phyloP scores from a whole-genome alignment of 2,797 vertebrate genomes.

The Sternotherus odoratus region DNA sequence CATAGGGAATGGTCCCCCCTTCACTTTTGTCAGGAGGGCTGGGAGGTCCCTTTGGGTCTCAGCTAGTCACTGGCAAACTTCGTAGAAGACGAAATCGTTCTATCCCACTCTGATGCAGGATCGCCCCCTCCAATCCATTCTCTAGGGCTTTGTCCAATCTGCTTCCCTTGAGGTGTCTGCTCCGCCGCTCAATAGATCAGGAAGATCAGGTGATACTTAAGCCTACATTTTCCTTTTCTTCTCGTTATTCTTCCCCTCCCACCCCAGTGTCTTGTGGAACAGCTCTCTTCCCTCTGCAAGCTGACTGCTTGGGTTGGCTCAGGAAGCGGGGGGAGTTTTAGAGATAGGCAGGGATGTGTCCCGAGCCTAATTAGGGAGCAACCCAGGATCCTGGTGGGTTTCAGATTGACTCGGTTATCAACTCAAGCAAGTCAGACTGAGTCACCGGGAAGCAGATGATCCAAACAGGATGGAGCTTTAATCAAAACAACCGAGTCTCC shows the following conservation, averaged over 20 bases:
- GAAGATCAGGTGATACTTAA: neutral
- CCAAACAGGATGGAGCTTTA: constrained; percentile 16
- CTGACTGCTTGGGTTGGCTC: neutral
- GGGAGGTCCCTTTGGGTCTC: neutral
- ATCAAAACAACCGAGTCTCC: neutral
- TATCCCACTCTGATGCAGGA: neutral
- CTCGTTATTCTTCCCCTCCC: no score
- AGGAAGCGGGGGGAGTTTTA: neutral
- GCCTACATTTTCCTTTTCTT: neutral
- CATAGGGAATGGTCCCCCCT: neutral
- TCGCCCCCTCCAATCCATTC: neutral
- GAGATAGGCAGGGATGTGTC: neutral
- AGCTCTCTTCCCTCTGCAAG: neutral
- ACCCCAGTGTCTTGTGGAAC: neutral
- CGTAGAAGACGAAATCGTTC: neutral
- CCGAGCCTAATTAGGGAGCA: neutral
- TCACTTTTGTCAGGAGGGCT: neutral
- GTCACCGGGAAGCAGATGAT: constrained; percentile 7
- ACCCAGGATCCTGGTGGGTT: neutral
- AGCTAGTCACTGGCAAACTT: neutral
- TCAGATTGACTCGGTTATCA: neutral
- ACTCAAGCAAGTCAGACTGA: neutral
- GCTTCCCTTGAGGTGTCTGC: neutral
- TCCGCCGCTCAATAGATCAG: neutral
- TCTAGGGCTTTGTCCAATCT: neutral